Evolutionary conservation across 2,888 invertebrate genomes (phyloP).

Genomic region (Zelleria hepariella): DNA sequence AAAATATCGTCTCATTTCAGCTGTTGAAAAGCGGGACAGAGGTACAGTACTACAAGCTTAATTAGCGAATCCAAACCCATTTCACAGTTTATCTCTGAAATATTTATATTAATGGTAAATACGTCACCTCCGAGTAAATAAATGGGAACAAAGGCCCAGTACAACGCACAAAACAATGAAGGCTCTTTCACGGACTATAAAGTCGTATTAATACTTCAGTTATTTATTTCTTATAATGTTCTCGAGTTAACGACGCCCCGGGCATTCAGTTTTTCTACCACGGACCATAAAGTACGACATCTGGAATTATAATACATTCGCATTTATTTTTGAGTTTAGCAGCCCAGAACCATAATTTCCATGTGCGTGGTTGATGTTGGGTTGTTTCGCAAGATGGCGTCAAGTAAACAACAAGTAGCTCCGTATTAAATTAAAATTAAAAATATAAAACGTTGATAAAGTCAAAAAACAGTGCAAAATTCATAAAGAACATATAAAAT

Average conservation of each 20-base stretch:
- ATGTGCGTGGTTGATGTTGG: not conserved
- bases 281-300: constrained; percentile 62
- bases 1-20: not conserved
- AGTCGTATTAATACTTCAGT: constrained; percentile 60
- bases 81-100: constrained; percentile 23
- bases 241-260: constrained; percentile 64
- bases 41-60: constrained; percentile 8
- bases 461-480: no score
- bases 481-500: no score
- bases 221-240: constrained; percentile 69
- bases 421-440: no score
- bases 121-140: constrained; percentile 25
- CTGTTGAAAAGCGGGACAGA: not conserved
- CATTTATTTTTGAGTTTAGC: constrained; percentile 45
- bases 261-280: constrained; percentile 58
- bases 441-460: no score
- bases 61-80: constrained; percentile 16
- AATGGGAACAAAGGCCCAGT: constrained; percentile 37
- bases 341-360: constrained; percentile 30
- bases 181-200: constrained; percentile 66
- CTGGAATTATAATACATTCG: constrained; percentile 35
- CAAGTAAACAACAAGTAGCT: no score
- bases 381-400: not conserved
- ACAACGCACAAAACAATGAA: constrained; percentile 50
- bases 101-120: constrained; percentile 40